Base-by-base conservation (phyloP, 2,888 invertebrate species). In the Synergus itoensis region DNA sequence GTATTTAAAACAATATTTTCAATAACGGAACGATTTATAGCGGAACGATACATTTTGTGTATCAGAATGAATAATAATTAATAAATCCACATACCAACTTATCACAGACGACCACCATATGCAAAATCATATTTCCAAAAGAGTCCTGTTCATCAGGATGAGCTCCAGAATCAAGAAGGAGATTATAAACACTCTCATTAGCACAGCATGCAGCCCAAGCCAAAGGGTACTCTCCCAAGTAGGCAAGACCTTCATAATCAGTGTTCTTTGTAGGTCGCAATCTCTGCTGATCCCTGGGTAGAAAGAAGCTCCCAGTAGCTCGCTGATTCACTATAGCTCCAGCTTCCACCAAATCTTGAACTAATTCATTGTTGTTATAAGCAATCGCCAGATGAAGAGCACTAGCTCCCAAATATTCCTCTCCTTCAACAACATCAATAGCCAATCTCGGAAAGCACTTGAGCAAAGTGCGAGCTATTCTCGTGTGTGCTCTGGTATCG, bases 31-130 rank as follows among this genome's bases (percentile, higher is more conserved):
- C 3, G 3, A 28, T 28, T 3, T 28, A 28, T 28, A 28, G 3
- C 28, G 28, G 28, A 28, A 28, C 3, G 28, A 28, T 28, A 3
- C 28, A 28, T 3, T 28, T 28, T 28, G 28, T 28, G 28, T 28
- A 28, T 28, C 28, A 28, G 7, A 14, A 48, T 48, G 5, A 16
- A 5, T 48, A 48, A n/a, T 53, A 53, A 5, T 60, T 7, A 21
- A 60, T 60, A 77, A 73, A 36, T 28, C 11, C 53, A 84, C 88
- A 93, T 92, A 98, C 99, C 94, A 98, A 93, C 93, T 99, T 99
- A 93, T 99, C 98, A 90, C 98, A 97, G 81, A 99, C 99, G 60
- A 99, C 99, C 57, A 99, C 98, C 98, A 99, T 99, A 91, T 99
- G 99, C n/a, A 99, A 94, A 83, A 99, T 98, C 95, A 98, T 99